Conservation (phyloP, 1,140 invertebrate species). For the Lasioglossum albipes region DNA sequence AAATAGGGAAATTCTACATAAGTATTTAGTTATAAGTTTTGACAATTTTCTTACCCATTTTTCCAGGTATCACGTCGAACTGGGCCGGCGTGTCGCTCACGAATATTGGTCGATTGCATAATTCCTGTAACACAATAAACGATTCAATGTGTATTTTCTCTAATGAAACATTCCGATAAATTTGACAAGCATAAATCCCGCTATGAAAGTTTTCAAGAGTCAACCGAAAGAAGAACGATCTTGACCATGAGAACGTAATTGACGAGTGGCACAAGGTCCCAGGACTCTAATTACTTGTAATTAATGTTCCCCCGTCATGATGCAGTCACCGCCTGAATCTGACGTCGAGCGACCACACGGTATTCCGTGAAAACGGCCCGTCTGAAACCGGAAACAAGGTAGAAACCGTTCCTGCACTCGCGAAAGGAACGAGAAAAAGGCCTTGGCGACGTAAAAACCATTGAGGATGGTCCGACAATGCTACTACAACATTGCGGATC, state of each 20-base stretch:
- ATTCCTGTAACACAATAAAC: slow-evolving; percentile 83
- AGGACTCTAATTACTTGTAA: background rate
- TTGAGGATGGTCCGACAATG: background rate
- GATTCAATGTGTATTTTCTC: background rate
- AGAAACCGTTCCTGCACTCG: background rate
- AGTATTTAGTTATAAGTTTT: too few relatives aligned
- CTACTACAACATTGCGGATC: background rate
- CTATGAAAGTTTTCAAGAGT: background rate
- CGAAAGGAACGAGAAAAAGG: background rate
- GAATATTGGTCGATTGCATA: slow-evolving; percentile 88
- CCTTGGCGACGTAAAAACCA: background rate
- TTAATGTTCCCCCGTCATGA: background rate
- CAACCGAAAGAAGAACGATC: background rate
- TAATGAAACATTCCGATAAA: too few relatives aligned
- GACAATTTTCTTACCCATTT: slow-evolving; percentile 87
- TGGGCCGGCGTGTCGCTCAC: slow-evolving; percentile 88
- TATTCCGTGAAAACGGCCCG: background rate
- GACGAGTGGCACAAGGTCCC: background rate
- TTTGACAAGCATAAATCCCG: too few relatives aligned
- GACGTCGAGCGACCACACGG: background rate
- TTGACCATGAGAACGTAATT: background rate
- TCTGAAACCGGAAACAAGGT: background rate
- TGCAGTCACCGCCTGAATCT: background rate
- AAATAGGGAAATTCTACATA: too few relatives aligned
- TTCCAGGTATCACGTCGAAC: slow-evolving; percentile 92